Conservation (phyloP, 64 coral and sea anemone species). For the Pocillopora verrucosa region DNA sequence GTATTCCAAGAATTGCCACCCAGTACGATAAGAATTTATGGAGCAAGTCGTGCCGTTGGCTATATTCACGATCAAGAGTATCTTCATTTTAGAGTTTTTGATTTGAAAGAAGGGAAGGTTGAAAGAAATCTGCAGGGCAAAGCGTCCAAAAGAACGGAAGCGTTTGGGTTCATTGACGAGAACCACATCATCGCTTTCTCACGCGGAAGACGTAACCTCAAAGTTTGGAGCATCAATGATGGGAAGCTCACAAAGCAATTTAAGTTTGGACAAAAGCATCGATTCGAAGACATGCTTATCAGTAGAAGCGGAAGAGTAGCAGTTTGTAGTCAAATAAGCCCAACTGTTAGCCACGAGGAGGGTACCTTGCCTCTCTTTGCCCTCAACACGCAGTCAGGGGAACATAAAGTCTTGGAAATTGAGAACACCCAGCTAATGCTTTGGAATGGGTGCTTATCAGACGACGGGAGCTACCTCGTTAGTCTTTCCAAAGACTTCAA, state of each 20-base stretch:
- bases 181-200: slow-evolving; percentile 46
- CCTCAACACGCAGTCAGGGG: slow-evolving; percentile 7
- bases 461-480: slow-evolving; percentile 42
- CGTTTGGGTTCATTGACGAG: slow-evolving; percentile 40
- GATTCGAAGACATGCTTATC: slow-evolving; percentile 53
- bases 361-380: slow-evolving; percentile 13
- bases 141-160: slow-evolving; percentile 47
- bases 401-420: slow-evolving; percentile 44
- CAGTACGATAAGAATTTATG: slow-evolving; percentile 37
- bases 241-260: slow-evolving; percentile 40
- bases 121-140: slow-evolving; percentile 52
- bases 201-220: slow-evolving; percentile 48
- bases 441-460: slow-evolving; percentile 6
- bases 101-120: slow-evolving; percentile 40
- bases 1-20: background rate
- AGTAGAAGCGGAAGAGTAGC: slow-evolving; percentile 34
- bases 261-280: slow-evolving; percentile 54
- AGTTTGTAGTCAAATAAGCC: slow-evolving; percentile 40
- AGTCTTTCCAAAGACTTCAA: slow-evolving; percentile 18
- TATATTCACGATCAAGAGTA: slow-evolving; percentile 53
- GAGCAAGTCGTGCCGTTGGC: slow-evolving; percentile 30
- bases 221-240: slow-evolving; percentile 44
- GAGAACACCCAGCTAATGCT: background rate
- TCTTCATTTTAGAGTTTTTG: slow-evolving; percentile 42
- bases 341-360: slow-evolving; percentile 26